phyloP scores from a whole-genome alignment of 2,888 invertebrate genomes.

The Folsomia candida region DNA sequence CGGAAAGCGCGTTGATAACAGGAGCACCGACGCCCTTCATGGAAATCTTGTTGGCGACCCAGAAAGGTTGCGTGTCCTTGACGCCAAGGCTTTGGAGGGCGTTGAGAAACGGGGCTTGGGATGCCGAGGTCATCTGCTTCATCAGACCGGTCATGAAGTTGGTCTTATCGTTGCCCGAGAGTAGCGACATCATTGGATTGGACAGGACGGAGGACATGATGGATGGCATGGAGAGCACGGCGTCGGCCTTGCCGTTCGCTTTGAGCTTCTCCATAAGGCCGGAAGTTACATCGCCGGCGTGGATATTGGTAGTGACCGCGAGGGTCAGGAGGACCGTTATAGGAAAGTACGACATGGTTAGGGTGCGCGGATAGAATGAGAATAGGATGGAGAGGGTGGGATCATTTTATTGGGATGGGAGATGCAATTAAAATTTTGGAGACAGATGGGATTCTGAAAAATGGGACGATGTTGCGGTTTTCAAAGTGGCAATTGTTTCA shows the following conservation, averaged over 20 bases:
- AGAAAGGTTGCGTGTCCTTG: background rate
- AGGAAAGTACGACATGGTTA: too few species aligned
- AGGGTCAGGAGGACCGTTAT: too few species aligned
- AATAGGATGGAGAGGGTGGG: too few species aligned
- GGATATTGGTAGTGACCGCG: too few species aligned
- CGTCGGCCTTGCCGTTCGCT: background rate
- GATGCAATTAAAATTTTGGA: too few species aligned
- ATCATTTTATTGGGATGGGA: too few species aligned
- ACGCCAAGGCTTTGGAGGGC: background rate
- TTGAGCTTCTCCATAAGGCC: background rate
- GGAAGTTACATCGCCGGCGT: too few species aligned
- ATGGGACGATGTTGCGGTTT: too few species aligned
- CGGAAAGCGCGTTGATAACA: background rate
- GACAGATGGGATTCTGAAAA: too few species aligned
- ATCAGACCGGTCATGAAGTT: background rate
- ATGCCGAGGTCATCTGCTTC: background rate
- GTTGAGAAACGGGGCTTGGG: background rate
- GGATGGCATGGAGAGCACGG: background rate
- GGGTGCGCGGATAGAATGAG: too few species aligned
- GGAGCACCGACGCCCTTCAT: background rate
- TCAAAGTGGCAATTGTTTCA: too few species aligned
- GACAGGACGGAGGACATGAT: background rate
- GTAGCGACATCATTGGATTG: background rate
- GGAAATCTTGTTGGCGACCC: background rate
- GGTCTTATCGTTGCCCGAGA: background rate